phyloP scores from a whole-genome alignment of 1,140 invertebrate genomes.

The Pseudomyrmex sp. region DNA sequence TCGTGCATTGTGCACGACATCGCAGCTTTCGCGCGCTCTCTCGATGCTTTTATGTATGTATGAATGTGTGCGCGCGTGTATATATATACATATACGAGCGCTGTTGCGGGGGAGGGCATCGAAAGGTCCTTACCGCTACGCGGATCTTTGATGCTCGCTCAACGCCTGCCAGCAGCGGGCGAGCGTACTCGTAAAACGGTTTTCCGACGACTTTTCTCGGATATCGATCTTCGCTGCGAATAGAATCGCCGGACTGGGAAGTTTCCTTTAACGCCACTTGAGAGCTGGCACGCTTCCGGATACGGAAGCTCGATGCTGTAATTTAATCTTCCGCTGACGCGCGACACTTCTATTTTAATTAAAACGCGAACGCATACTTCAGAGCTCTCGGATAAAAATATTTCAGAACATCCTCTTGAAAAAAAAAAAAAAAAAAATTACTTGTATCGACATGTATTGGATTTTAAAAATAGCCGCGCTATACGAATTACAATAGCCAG shows the following conservation, averaged over 20 bases:
- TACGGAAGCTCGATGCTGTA: constrained; percentile 20
- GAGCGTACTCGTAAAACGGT: constrained; percentile 60
- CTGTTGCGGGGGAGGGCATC: constrained; percentile 45
- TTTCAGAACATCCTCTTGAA: background rate
- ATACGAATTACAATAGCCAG: no score
- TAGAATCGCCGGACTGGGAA: constrained; percentile 57
- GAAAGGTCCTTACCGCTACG: constrained; percentile 27
- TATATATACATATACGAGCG: background rate
- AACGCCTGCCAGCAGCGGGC: constrained; percentile 30
- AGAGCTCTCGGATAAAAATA: background rate
- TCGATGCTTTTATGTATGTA: constrained; percentile 46
- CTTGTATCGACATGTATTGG: background rate
- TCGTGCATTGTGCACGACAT: constrained; percentile 50
- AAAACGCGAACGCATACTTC: constrained; percentile 15
- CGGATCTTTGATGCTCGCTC: constrained; percentile 63
- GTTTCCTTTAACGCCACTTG: constrained; percentile 61
- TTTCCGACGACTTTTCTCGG: constrained; percentile 59
- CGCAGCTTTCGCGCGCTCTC: constrained; percentile 45
- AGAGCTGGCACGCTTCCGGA: constrained; percentile 48
- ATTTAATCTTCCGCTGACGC: constrained; percentile 43
- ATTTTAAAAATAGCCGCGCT: background rate
- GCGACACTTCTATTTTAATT: constrained; percentile 28
- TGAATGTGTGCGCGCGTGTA: background rate
- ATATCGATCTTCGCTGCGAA: constrained; percentile 68
- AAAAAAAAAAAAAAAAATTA: background rate